phyloP scores from a whole-genome alignment of 2,113 vertebrate species.

The Mesoclemmys tuberculata region DNA sequence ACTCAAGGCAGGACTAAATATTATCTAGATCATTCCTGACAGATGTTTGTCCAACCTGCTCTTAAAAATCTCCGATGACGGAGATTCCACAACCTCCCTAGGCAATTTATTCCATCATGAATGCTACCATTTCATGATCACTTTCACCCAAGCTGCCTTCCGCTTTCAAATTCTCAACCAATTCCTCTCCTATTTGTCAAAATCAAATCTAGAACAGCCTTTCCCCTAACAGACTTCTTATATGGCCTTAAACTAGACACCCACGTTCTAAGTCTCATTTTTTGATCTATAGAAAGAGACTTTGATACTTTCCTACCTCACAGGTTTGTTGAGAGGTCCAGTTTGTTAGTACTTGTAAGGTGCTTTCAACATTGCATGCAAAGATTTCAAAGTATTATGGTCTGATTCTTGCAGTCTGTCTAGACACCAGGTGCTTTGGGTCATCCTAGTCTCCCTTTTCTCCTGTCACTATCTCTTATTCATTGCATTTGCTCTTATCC shows the following conservation, averaged over 20 bases:
- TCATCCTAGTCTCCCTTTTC: not conserved
- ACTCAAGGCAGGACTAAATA: no score
- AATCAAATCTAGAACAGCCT: not conserved
- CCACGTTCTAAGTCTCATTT: not conserved
- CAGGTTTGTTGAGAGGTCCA: not conserved
- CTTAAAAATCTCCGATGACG: no score
- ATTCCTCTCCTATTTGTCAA: not conserved
- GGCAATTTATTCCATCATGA: not conserved
- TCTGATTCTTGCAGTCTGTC: not conserved
- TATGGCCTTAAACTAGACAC: not conserved
- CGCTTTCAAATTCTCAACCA: not conserved
- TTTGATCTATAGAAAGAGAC: no score
- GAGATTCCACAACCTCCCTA: no score
- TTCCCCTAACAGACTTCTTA: not conserved
- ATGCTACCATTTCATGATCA: not conserved
- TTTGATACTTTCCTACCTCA: not conserved
- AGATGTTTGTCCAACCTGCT: no score
- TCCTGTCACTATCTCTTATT: not conserved
- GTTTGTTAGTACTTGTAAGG: not conserved
- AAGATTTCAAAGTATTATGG: not conserved
- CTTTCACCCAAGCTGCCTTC: not conserved
- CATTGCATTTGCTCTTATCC: not conserved
- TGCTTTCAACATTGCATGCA: not conserved
- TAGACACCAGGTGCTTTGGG: not conserved
- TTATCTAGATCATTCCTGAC: no score